phyloP scores from a whole-genome alignment of 1,140 invertebrate genomes.

The Achroia grisella region DNA sequence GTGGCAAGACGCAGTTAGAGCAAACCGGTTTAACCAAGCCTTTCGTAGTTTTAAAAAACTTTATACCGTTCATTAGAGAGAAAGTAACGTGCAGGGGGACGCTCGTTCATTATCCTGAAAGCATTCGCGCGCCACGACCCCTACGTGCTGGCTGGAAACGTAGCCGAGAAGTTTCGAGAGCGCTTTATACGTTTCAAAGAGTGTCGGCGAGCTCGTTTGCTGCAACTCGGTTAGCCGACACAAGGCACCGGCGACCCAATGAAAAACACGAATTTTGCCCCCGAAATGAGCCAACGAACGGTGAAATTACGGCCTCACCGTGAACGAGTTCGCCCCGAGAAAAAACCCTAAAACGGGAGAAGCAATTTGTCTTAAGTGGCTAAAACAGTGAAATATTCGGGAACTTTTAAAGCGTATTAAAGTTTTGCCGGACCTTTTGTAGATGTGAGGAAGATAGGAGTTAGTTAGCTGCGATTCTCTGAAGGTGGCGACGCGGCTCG shows the following conservation, averaged over 20 bases:
- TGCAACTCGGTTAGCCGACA: not conserved
- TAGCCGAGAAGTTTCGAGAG: too few relatives aligned
- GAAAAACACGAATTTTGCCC: slow-evolving; percentile 1
- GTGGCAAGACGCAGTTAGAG: too few relatives aligned
- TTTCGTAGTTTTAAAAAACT: too few relatives aligned
- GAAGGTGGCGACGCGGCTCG: slow-evolving; percentile 19
- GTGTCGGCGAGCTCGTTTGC: not conserved
- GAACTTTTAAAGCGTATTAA: slow-evolving; percentile 55
- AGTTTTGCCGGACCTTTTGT: slow-evolving; percentile 37
- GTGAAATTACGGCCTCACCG: slow-evolving; percentile 36
- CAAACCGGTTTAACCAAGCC: too few relatives aligned
- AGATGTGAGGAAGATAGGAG: slow-evolving; percentile 28
- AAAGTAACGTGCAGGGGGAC: too few relatives aligned
- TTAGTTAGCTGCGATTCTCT: slow-evolving; percentile 22
- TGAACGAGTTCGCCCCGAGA: slow-evolving; percentile 19
- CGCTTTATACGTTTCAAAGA: too few relatives aligned
- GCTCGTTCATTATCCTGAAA: too few relatives aligned
- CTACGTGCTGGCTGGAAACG: too few relatives aligned
- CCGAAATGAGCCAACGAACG: slow-evolving; percentile 22
- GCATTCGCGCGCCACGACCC: too few relatives aligned
- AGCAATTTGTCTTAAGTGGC: slow-evolving; percentile 63
- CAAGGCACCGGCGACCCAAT: not conserved
- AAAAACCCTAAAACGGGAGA: slow-evolving; percentile 30
- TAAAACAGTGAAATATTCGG: slow-evolving; percentile 60
- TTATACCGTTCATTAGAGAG: too few relatives aligned